A percentile compares a stretch with the other conserved stretches of the same genome.
phyloP scores from a whole-genome alignment of 2,797 vertebrate species.

The Erithacus rubecula region DNA sequence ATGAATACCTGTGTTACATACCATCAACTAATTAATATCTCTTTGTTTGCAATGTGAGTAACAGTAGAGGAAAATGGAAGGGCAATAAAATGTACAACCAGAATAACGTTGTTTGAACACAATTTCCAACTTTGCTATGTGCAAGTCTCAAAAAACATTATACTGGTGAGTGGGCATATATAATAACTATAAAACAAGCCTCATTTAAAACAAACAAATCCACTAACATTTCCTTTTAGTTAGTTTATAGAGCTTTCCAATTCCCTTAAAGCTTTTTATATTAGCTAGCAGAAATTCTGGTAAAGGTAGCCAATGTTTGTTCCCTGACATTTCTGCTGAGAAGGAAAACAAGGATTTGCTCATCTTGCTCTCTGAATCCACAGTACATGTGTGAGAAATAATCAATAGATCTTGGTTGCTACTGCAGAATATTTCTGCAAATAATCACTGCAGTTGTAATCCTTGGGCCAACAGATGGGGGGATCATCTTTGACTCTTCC shows the following conservation, averaged over 20 bases:
- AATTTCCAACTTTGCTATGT: not conserved
- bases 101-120: not conserved
- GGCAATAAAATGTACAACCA: not conserved
- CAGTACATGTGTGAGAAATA: not conserved
- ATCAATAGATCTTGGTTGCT: not conserved
- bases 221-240: not conserved
- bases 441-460: not conserved
- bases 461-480: not conserved
- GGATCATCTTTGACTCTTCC: not conserved
- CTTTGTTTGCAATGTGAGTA: not conserved
- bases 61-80: not conserved
- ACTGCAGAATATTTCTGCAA: conserved; percentile 17
- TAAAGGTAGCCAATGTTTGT: conserved; percentile 34
- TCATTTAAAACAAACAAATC: not conserved
- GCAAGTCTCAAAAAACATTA: not conserved
- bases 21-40: not conserved
- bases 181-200: not conserved
- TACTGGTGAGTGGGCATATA: not conserved
- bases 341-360: conserved; percentile 42
- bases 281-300: not conserved
- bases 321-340: conserved; percentile 34
- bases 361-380: conserved; percentile 9
- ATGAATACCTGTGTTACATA: not conserved
- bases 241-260: not conserved
- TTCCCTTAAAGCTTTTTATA: not conserved